phyloP scores from a whole-genome alignment of 2,113 vertebrate species.

The Fregata magnificens region DNA sequence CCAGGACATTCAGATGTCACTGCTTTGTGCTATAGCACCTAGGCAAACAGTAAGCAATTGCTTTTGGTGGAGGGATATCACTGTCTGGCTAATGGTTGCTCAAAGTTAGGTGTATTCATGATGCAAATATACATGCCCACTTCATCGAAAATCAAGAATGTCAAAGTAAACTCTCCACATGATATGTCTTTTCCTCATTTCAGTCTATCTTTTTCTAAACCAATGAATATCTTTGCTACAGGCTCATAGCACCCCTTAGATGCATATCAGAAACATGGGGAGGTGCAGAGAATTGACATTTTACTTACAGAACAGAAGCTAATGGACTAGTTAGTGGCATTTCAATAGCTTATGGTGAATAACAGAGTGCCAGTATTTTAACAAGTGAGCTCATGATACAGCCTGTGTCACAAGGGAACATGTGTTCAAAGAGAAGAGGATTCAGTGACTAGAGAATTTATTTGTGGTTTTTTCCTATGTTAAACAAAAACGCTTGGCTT shows the following conservation, averaged over 20 bases:
- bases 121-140: neutral
- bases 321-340: neutral
- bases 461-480: neutral
- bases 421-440: neutral
- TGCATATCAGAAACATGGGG: neutral
- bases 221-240: neutral
- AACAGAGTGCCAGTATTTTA: neutral
- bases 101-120: neutral
- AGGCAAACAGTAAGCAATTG: neutral
- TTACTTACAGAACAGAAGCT: neutral
- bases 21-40: neutral
- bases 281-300: neutral
- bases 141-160: neutral
- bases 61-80: neutral
- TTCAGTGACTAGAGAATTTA: neutral
- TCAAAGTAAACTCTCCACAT: neutral
- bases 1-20: neutral
- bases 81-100: neutral
- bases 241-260: neutral
- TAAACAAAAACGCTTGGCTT: neutral
- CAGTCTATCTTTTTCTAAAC: neutral
- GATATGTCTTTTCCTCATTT: neutral
- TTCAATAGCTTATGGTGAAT: neutral
- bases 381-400: neutral
- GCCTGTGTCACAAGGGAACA: neutral